phyloP scores from a whole-genome alignment of 2,113 vertebrate genomes.

The Leucopsar rothschildi region DNA sequence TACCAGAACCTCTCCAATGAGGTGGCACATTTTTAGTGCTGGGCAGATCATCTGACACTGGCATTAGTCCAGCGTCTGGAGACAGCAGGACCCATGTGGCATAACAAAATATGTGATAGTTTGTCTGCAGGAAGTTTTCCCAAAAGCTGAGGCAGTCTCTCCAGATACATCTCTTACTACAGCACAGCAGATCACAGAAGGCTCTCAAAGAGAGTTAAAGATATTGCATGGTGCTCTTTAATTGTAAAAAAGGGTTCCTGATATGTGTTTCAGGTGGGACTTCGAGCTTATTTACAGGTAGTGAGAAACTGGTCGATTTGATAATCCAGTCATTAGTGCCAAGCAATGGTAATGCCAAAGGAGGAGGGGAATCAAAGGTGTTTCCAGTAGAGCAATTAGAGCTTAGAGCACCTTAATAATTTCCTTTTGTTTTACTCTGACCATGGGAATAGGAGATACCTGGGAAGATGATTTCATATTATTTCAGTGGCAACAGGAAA shows the following conservation, averaged over 20 bases:
- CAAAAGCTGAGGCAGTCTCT: fast-evolving
- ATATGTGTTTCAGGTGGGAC: background rate
- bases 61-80: background rate
- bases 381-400: background rate
- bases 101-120: background rate
- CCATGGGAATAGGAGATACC: background rate
- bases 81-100: background rate
- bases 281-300: background rate
- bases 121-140: background rate
- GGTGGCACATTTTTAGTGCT: fast-evolving
- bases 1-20: background rate
- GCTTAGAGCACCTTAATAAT: background rate
- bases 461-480: background rate
- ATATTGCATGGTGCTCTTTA: background rate
- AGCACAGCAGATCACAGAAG: fast-evolving
- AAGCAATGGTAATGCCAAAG: background rate
- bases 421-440: background rate
- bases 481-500: background rate
- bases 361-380: background rate
- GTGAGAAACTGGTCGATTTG: background rate
- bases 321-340: background rate
- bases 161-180: fast-evolving
- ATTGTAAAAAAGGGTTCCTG: fast-evolving
- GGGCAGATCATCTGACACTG: background rate
- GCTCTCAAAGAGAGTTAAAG: background rate